Evolutionary conservation across 2,888 invertebrate species (phyloP), one percentile per base, ranked within the genome.

Genomic region (Caenorhabditis drosophilae): DNA sequence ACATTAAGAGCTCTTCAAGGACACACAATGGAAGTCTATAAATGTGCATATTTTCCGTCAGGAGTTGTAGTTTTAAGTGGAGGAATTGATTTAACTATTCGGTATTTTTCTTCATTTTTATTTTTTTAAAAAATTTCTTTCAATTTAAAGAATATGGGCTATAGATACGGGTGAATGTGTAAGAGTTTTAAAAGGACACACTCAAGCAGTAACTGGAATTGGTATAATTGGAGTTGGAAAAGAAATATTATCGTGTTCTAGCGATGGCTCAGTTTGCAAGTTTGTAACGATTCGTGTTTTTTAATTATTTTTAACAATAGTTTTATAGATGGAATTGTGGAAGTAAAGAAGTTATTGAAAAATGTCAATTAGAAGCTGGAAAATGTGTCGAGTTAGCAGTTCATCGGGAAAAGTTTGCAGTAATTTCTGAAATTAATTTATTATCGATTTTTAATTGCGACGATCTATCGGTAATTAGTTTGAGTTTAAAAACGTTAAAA

Each of bases 41-140:
- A 87, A 61, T 89, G 89, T 80, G 85, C 86, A 54, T 89, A 89
- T 81, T 90, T 90, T 76, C 90, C 90, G 26, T 90, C 90, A 16
- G 90, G 89, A 1, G 81, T 89, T 53, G 90, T 90, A 1, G 84
- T 89, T 0, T 81, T 90, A 49, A 88, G 88, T 41, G 89, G 88
- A 23, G 90, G 90, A 11, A 88, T 89, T 34, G 90, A 90, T 84
- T 88, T 89, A 77, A 87, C 87, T 38, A 84, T 89, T 38, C 42
- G 55, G 12, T 51, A 57, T 23, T 27, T 25, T 46, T 15, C 11
- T 9, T 46, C 16, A 26, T 26, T 26, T n/a, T 26, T 26, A 9
- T 26, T 9, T 25, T 6, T 4, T 42, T 18, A 18, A 18, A n/a
- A n/a, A n/a, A n/a, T n/a, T n/a, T n/a, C n/a, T n/a, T n/a, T n/a